Evolutionary conservation across 2,113 vertebrate species (phyloP), one percentile per base, ranked within the genome.

Genomic region (Sylvilagus bachmani): DNA sequence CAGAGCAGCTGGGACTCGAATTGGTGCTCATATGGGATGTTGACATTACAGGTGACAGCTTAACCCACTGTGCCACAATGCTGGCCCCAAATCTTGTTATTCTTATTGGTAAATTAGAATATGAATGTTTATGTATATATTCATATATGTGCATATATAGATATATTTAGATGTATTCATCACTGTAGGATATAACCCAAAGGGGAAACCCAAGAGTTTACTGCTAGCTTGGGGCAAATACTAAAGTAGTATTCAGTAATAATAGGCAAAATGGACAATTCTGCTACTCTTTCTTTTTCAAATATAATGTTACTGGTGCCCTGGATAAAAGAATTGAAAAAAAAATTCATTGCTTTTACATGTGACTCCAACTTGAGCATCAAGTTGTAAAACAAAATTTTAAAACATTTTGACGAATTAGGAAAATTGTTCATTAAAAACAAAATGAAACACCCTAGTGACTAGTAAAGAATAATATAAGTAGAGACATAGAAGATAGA

Each of bases 331-430:
- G 1, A 75, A 75, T 62, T 86, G 31, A 82, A 91, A 86, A 89
- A 58, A 2, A 25, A 70, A 61, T 78, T 67, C 17, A 19, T 64
- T 93, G 19, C 36, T 69, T 95, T 66, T 77, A 95, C 21, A 70
- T 58, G 88, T 66, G 7, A 80, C 61, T 86, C 36, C 82, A 80
- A 80, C 25, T 82, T 90, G 61, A 86, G 14, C 82, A 22, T 61
- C 64, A 89, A 61, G 29, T 69, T 78, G 21, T 94, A 95, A 92
- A 93, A 84, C 17, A 85, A 89, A 91, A 86, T 73, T 55, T 66
- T 5, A 86, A 91, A 94, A 29, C 38, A 92, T 81, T 12, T 89
- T 80, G 31, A 86, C 27, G 86, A 92, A 71, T 80, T 89, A 73
- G 77, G 74, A 78, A 85, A 62, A 73, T 44, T 79, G 11, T 86